Evolutionary conservation across 2,113 vertebrate genomes (phyloP).

Genomic region (Sprattus sprattus): DNA sequence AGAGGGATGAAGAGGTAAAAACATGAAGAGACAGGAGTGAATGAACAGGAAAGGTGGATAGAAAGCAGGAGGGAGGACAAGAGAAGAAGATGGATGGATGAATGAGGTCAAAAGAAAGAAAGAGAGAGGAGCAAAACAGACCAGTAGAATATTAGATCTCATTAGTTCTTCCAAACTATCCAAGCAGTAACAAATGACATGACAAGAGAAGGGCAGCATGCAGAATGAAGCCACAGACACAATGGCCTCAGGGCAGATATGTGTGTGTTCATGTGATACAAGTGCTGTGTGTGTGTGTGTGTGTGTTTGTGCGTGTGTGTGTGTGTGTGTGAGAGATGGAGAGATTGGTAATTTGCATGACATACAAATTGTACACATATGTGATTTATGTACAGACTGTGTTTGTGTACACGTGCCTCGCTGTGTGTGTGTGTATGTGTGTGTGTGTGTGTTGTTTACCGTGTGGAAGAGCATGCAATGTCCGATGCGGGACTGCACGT

Average conservation of each 20-base stretch:
- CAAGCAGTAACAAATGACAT: background rate
- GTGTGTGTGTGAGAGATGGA: background rate
- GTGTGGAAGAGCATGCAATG: constrained; percentile 99
- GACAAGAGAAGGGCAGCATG: background rate
- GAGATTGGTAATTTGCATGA: background rate
- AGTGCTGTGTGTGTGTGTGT: background rate
- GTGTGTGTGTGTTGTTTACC: constrained; percentile 41
- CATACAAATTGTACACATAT: background rate
- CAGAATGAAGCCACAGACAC: background rate
- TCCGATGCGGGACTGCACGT: constrained; percentile 95
- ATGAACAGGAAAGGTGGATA: background rate
- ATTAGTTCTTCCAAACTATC: background rate
- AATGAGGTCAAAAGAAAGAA: background rate
- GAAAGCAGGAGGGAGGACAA: background rate
- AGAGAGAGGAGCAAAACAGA: background rate
- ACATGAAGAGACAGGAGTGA: background rate
- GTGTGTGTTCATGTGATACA: background rate
- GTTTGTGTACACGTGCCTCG: background rate
- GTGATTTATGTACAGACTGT: background rate
- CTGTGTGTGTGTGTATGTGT: background rate
- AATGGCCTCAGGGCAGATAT: background rate
- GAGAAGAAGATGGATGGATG: too few species aligned
- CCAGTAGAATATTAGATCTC: background rate
- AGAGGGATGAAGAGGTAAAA: background rate
- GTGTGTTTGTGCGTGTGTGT: background rate